phyloP scores from a whole-genome alignment of 92 coral and sea anemone genomes.

The Pocillopora meandrina region DNA sequence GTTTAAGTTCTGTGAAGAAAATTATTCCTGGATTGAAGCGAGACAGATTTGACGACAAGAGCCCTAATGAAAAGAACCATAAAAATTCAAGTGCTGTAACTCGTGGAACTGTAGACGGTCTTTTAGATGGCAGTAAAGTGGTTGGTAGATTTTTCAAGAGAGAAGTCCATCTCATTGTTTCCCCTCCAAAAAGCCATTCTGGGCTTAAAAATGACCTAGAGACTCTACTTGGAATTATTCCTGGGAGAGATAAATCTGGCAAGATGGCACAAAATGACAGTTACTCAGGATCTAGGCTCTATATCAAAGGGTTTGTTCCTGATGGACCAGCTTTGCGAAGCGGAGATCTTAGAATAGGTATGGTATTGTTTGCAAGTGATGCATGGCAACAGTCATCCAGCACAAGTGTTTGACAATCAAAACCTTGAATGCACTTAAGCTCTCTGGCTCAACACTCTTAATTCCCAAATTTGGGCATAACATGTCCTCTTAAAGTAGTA shows the following conservation, averaged over 20 bases:
- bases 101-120: constrained; percentile 58
- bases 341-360: constrained; percentile 93
- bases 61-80: constrained; percentile 70
- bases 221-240: constrained; percentile 91
- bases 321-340: constrained; percentile 93
- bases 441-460: too few relatives aligned
- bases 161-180: constrained; percentile 84
- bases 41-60: constrained; percentile 75
- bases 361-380: not conserved
- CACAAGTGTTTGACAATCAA: too few relatives aligned
- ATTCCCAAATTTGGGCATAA: too few relatives aligned
- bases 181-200: constrained; percentile 85
- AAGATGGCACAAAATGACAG: constrained; percentile 74
- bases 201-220: constrained; percentile 85
- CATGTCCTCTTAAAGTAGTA: too few relatives aligned
- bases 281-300: constrained; percentile 75
- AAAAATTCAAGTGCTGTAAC: constrained; percentile 48
- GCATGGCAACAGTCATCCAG: too few relatives aligned
- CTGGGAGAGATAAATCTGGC: constrained; percentile 84
- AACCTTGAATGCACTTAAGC: too few relatives aligned
- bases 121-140: constrained; percentile 34
- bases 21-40: constrained; percentile 73
- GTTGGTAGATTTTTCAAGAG: constrained; percentile 62
- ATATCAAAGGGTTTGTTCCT: constrained; percentile 93
- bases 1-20: constrained; percentile 77